Evolutionary conservation across 2,888 invertebrate genomes (phyloP).

Genomic region (Arge pagana): DNA sequence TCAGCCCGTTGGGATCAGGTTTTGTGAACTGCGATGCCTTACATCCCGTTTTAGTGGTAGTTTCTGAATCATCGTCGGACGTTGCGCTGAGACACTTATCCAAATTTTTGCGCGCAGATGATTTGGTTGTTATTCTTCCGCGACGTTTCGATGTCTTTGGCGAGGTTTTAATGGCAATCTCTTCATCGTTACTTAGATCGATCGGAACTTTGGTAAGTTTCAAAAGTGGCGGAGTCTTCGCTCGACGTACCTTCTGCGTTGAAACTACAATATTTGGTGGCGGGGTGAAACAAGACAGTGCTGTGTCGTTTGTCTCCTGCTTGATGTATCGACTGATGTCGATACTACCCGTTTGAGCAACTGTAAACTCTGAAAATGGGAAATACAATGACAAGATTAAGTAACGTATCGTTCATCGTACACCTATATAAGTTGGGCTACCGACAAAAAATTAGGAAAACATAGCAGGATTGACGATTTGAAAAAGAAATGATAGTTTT

Average conservation of each 20-base stretch:
- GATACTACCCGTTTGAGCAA: slow-evolving; percentile 33
- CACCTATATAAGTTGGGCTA: too few relatives aligned
- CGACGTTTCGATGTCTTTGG: slow-evolving; percentile 18
- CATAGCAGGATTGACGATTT: background rate
- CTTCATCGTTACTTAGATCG: slow-evolving; percentile 25
- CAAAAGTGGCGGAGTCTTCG: slow-evolving; percentile 37
- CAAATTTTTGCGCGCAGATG: slow-evolving; percentile 6
- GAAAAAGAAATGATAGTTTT: slow-evolving; percentile 3
- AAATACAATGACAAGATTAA: slow-evolving; percentile 4
- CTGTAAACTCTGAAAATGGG: slow-evolving; percentile 36
- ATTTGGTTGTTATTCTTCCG: slow-evolving; percentile 26
- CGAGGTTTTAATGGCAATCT: background rate
- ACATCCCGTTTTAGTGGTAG: background rate
- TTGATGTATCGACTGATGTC: slow-evolving; percentile 31
- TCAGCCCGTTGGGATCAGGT: too few relatives aligned
- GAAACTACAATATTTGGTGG: slow-evolving; percentile 23
- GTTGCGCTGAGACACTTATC: background rate
- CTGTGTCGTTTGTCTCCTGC: background rate
- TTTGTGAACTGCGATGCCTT: background rate
- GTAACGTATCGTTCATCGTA: too few relatives aligned
- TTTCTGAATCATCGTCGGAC: background rate
- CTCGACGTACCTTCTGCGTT: slow-evolving; percentile 33
- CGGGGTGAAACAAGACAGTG: slow-evolving; percentile 33
- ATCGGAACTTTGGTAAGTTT: slow-evolving; percentile 36
- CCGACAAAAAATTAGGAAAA: too few relatives aligned